Base-by-base conservation (phyloP, 2,888 invertebrate species). In the Boloria euphrosyne region DNA sequence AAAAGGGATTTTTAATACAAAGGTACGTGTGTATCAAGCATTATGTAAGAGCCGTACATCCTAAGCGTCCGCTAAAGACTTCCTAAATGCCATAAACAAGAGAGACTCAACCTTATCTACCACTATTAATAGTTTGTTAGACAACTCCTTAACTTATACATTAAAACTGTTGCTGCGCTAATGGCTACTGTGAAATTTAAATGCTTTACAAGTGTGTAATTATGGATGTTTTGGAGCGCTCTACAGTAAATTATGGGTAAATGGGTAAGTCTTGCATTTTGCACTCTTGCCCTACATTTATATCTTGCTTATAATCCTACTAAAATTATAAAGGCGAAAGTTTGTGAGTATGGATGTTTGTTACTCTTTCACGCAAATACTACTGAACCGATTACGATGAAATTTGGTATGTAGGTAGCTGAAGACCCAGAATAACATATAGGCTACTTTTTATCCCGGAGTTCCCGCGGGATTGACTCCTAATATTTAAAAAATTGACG, bases 41-140 rank as follows among this genome's bases (percentile, higher is more conserved):
- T 55, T 55, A 55, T 44, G 17, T 55, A 44, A 55, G 44, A 54
- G 54, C 54, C 80, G 79, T 82, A 80, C 78, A 68, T 76, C 71
- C 75, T 76, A 74, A 73, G 74, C 76, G 79, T 79, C 80, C 80
- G 73, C 80, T 89, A 85, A 89, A 87, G 84, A 87, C 87, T 87
- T 89, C 89, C 89, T 77, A 74, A 71, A 75, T 71, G 75, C 83
- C 75, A 85, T 87, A 88, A 87, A 87, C 87, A 84, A 85, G 81
- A 85, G 81, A 82, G 82, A 82, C 78, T 84, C 80, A 80, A 76
- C 76, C 83, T 87, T 90, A 90, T 90, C 90, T 87, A 66, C 62
- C 66, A 69, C 81, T 80, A 82, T 86, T 86, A 86, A 87, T 86
- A 86, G 82, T 83, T 81, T 77, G 76, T 75, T 74, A 73, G 72